Conservation (phyloP, 2,797 vertebrate species). For the Odontamblyopus rebecca region DNA sequence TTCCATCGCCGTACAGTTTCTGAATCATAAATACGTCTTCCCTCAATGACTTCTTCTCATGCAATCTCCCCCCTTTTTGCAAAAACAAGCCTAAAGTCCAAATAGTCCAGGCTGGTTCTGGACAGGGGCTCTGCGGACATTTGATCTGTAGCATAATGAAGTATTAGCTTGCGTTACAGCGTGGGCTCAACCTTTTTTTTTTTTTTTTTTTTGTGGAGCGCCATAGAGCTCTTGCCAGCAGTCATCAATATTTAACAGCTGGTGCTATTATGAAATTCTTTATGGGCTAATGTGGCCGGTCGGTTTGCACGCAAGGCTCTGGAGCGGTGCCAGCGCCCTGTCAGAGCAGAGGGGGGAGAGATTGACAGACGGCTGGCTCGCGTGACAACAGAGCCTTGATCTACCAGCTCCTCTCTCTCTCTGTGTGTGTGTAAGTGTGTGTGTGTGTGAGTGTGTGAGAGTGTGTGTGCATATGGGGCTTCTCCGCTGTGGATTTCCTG, state of each 20-base stretch:
- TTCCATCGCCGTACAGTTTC: background rate
- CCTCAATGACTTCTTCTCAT: conserved; percentile 12
- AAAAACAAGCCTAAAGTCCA: conserved; percentile 57
- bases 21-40: conserved; percentile 2
- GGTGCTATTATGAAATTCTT: conserved; percentile 97
- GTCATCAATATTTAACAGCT: conserved; percentile 99
- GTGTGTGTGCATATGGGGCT: conserved; percentile 44
- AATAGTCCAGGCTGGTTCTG: conserved; percentile 41
- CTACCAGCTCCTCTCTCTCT: conserved; percentile 77
- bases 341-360: conserved; percentile 76
- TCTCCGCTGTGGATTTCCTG: conserved; percentile 75
- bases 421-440: conserved; percentile 24
- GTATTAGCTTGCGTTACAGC: conserved; percentile 90
- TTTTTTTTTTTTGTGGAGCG: conserved; percentile 60
- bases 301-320: conserved; percentile 94
- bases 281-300: conserved; percentile 88
- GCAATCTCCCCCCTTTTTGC: conserved; percentile 25
- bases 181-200: conserved; percentile 85
- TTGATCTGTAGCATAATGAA: conserved; percentile 86
- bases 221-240: conserved; percentile 81
- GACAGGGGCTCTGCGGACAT: conserved; percentile 71
- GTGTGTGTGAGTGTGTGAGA: conserved; percentile 23
- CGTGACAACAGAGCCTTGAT: conserved; percentile 89
- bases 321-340: conserved; percentile 83
- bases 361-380: conserved; percentile 89